These are phyloP conservation scores for Ormyrus pomaceus DNA, from an alignment of 2,888 invertebrate genomes.

Conservation along the genomic window DNA sequence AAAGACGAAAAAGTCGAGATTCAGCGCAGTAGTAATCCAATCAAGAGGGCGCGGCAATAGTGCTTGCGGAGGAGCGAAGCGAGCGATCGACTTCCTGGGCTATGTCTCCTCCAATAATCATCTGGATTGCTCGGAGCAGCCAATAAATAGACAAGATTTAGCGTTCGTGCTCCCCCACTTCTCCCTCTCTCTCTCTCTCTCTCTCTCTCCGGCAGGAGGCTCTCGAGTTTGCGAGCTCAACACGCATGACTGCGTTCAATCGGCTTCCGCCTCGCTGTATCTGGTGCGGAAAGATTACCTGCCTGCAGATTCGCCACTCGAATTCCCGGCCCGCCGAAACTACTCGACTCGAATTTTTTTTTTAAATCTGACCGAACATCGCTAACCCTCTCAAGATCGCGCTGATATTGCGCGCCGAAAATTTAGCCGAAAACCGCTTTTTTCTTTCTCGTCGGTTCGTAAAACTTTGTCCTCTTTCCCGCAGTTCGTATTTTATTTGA, in stretches of 20 bases:
- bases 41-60: constrained; percentile 59
- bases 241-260: constrained; percentile 70
- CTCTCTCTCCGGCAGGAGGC: constrained; percentile 54
- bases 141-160: constrained; percentile 72
- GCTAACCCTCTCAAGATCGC: no score
- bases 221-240: constrained; percentile 59
- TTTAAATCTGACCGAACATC: no score
- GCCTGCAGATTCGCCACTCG: constrained; percentile 44
- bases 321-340: constrained; percentile 25
- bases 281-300: constrained; percentile 68
- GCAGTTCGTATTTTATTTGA: no score
- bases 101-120: constrained; percentile 69
- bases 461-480: no score
- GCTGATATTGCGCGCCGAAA: no score
- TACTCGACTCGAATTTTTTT: background rate
- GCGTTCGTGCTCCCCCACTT: constrained; percentile 46
- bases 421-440: no score
- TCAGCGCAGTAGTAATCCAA: constrained; percentile 63
- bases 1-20: constrained; percentile 56
- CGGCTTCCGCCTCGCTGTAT: constrained; percentile 64
- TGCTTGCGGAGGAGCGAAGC: constrained; percentile 40
- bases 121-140: constrained; percentile 63
- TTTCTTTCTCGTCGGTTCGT: no score
- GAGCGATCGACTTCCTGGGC: constrained; percentile 61
- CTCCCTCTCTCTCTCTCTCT: constrained; percentile 13